phyloP scores from a whole-genome alignment of 2,888 invertebrate genomes.

The Amblyjoppa fuscipennis region DNA sequence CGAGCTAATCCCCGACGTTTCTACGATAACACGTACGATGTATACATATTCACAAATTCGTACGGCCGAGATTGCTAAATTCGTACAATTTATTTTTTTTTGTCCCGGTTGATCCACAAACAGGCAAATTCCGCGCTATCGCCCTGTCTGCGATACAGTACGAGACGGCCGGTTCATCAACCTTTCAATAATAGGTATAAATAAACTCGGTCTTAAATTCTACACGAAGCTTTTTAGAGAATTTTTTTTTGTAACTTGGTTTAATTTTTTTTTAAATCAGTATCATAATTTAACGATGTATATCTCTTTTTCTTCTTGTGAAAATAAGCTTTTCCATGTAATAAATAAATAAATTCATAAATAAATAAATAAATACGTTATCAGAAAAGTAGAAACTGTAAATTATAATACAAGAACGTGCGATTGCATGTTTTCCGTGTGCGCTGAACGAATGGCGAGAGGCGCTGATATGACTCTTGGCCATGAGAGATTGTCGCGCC shows the following conservation, averaged over 20 bases:
- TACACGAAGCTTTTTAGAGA: neutral
- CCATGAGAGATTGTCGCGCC: constrained; percentile 79
- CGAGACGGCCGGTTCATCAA: too few relatives aligned
- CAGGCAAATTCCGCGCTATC: constrained; percentile 2
- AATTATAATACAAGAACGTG: too few relatives aligned
- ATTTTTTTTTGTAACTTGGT: neutral
- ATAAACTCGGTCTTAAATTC: too few relatives aligned
- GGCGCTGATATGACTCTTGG: constrained; percentile 41
- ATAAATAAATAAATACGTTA: too few relatives aligned
- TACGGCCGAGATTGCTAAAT: neutral
- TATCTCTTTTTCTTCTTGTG: too few relatives aligned
- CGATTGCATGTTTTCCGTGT: too few relatives aligned
- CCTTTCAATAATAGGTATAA: too few relatives aligned
- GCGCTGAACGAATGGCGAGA: constrained; percentile 2
- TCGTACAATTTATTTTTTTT: constrained; percentile 48
- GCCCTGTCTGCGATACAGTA: neutral
- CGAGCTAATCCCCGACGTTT: constrained; percentile 38
- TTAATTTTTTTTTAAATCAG: constrained; percentile 5
- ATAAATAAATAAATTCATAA: too few relatives aligned
- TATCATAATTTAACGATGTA: too few relatives aligned
- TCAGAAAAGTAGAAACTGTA: neutral
- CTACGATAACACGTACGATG: constrained; percentile 26
- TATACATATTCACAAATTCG: constrained; percentile 33
- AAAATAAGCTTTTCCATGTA: too few relatives aligned
- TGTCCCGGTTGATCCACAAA: constrained; percentile 67